phyloP scores from a whole-genome alignment of 2,113 vertebrate genomes.

The Pygathrix nemaeus region DNA sequence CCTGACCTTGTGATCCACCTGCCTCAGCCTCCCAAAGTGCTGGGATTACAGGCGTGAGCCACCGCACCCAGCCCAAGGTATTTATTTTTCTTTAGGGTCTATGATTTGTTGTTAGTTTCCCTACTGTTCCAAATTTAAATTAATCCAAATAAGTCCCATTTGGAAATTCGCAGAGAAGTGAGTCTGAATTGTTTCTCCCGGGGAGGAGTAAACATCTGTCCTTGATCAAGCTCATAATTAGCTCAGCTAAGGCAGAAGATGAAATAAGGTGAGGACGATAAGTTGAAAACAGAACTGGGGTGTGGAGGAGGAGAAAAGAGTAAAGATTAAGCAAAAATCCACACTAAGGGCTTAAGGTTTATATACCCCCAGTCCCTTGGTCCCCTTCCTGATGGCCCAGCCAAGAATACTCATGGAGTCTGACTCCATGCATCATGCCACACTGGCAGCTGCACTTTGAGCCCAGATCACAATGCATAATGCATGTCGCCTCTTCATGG shows the following conservation, averaged over 20 bases:
- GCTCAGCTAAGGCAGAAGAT: not conserved
- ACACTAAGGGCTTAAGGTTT: not conserved
- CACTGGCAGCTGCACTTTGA: not conserved
- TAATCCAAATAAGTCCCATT: not conserved
- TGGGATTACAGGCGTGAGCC: too few species aligned
- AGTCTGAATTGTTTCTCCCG: not conserved
- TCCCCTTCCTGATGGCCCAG: not conserved
- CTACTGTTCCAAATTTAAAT: not conserved
- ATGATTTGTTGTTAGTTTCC: not conserved
- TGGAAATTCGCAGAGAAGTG: not conserved
- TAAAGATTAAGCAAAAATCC: not conserved
- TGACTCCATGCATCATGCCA: not conserved
- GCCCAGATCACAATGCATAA: not conserved
- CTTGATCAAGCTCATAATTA: slow-evolving; percentile 26
- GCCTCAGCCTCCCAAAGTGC: too few species aligned
- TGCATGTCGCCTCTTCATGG: not conserved
- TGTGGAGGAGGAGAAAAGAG: not conserved
- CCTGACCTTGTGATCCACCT: too few species aligned
- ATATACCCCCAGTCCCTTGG: not conserved
- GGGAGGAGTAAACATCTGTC: not conserved
- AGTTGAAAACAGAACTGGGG: not conserved
- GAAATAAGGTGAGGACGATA: not conserved
- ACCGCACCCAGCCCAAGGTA: rapidly evolving
- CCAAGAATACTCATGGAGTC: not conserved
- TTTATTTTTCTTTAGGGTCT: not conserved